Evolutionary conservation across 2,888 invertebrate species (phyloP).

Genomic region (Automeris io): DNA sequence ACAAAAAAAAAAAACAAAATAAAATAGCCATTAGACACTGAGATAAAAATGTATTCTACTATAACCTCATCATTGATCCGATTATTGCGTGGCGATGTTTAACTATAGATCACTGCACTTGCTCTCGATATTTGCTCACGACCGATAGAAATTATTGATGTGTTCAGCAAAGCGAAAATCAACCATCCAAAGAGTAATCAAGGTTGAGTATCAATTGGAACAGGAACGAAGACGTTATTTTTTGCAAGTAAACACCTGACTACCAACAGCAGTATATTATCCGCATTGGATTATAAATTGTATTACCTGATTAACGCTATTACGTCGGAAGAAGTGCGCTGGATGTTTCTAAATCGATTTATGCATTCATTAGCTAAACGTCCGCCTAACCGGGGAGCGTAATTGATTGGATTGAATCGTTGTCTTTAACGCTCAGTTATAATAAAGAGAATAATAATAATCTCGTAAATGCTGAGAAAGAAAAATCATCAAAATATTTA

Average conservation of each 20-base stretch:
- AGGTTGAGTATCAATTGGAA: conserved; percentile 12
- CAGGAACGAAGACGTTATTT: conserved; percentile 24
- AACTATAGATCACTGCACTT: conserved; percentile 64
- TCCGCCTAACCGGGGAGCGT: conserved; percentile 42
- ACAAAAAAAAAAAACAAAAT: not conserved
- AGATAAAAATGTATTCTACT: not conserved
- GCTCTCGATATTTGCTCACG: conserved; percentile 56
- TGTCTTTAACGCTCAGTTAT: conserved; percentile 23
- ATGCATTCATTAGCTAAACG: conserved; percentile 69
- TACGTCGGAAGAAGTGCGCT: conserved; percentile 39
- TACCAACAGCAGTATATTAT: conserved; percentile 51
- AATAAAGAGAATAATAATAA: too few species aligned
- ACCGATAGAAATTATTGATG: conserved; percentile 50
- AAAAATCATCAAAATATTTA: too few species aligned
- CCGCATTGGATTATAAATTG: conserved; percentile 49
- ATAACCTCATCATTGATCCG: conserved; percentile 11
- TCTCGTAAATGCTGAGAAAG: too few species aligned
- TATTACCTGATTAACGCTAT: conserved; percentile 60
- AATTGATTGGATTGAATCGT: conserved; percentile 55
- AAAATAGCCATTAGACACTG: not conserved
- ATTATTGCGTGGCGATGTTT: conserved; percentile 28
- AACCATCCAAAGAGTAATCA: conserved; percentile 11
- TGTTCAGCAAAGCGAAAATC: conserved; percentile 13
- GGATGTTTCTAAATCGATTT: conserved; percentile 51
- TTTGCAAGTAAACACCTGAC: conserved; percentile 30